phyloP scores from a whole-genome alignment of 2,888 invertebrate genomes.

The Lymantria monacha region DNA sequence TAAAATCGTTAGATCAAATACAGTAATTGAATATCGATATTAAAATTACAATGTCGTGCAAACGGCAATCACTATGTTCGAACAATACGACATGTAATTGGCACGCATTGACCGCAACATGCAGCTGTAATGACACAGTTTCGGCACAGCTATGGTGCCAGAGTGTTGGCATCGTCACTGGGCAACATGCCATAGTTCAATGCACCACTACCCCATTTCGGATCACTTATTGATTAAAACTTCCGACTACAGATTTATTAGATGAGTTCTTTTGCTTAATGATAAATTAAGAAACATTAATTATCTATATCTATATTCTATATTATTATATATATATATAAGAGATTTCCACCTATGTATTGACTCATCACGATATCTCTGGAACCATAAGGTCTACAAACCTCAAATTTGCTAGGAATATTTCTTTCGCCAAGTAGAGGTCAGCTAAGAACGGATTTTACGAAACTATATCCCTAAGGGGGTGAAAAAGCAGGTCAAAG shows the following conservation, averaged over 20 bases:
- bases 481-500: too few species aligned
- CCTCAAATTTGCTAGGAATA: too few species aligned
- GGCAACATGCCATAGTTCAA: constrained; percentile 61
- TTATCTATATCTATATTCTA: too few species aligned
- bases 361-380: too few species aligned
- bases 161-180: constrained; percentile 46
- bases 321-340: too few species aligned
- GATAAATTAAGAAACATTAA: too few species aligned
- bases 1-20: not conserved
- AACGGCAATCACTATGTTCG: constrained; percentile 15
- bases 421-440: too few species aligned
- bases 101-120: constrained; percentile 23
- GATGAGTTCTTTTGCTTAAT: constrained; percentile 1
- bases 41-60: constrained; percentile 19
- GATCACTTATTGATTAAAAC: constrained; percentile 42
- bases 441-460: too few species aligned
- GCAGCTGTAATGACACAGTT: constrained; percentile 26
- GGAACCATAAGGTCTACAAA: too few species aligned
- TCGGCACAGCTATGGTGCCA: constrained; percentile 39
- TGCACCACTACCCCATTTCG: constrained; percentile 33
- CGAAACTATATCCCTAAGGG: too few species aligned
- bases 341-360: too few species aligned
- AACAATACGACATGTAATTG: constrained; percentile 24
- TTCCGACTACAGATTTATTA: constrained; percentile 38
- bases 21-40: constrained; percentile 6